phyloP scores from a whole-genome alignment of 1,140 invertebrate species.

The Eriosoma lanigerum region DNA sequence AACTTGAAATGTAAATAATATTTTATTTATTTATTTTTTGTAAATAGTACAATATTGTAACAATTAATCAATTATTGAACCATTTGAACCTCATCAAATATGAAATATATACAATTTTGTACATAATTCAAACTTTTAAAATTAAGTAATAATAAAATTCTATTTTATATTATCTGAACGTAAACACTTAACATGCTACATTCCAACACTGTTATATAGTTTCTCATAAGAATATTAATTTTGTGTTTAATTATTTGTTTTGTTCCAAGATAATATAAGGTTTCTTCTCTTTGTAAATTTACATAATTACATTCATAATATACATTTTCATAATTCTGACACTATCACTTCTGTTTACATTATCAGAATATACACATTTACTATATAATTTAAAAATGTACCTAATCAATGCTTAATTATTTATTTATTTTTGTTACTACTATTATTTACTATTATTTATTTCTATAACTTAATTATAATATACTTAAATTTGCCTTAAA shows the following conservation, averaged over 20 bases:
- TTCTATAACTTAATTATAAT: neutral
- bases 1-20: neutral
- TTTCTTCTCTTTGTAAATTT: neutral
- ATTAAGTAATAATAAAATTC: no score
- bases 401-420: neutral
- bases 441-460: neutral
- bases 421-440: no score
- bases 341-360: neutral
- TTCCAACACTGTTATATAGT: conserved; percentile 10
- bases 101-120: neutral
- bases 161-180: no score
- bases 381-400: neutral
- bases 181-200: neutral
- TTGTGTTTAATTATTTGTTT: neutral
- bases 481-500: neutral
- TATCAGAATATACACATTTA: neutral
- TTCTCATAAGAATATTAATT: conserved; percentile 3
- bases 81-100: neutral
- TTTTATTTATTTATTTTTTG: neutral
- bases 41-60: neutral
- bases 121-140: neutral
- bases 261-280: neutral
- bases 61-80: neutral
- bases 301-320: neutral
- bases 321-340: neutral